Conservation (phyloP, 2,888 invertebrate genomes). For the Patella pellucida region DNA sequence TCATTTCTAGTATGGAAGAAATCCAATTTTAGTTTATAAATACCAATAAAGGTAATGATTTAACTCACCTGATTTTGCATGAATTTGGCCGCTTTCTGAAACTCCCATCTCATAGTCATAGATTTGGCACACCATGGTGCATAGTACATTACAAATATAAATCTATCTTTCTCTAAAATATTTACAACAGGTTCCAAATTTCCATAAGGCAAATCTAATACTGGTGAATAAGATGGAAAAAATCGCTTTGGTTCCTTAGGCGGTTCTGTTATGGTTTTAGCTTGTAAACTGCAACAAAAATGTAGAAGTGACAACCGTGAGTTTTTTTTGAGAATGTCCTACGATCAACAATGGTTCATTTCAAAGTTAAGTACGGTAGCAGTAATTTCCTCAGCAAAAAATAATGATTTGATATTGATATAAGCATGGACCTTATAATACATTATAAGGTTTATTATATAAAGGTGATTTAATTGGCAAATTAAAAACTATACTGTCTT, state of each 20-base stretch:
- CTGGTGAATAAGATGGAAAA: slow-evolving; percentile 79
- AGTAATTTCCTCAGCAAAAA: background rate
- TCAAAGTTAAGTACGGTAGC: no score
- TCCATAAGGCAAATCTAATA: slow-evolving; percentile 85
- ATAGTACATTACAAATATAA: slow-evolving; percentile 92
- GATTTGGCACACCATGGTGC: slow-evolving; percentile 95
- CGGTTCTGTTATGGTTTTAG: slow-evolving; percentile 47
- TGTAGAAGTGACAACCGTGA: background rate
- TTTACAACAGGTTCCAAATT: slow-evolving; percentile 79
- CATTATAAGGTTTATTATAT: no score
- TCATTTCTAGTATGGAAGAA: no score
- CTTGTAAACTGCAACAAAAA: slow-evolving; percentile 48
- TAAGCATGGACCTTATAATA: no score
- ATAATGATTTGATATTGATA: slow-evolving; percentile 20
- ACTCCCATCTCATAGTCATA: slow-evolving; percentile 81
- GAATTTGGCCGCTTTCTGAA: slow-evolving; percentile 81
- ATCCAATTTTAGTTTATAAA: no score
- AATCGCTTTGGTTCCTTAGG: slow-evolving; percentile 78
- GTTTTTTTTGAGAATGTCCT: slow-evolving; percentile 17
- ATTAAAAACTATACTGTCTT: no score
- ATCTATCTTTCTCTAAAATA: slow-evolving; percentile 78
- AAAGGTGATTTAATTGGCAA: no score
- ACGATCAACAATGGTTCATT: background rate
- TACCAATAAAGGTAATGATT: no score
- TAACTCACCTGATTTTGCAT: slow-evolving; percentile 79